Evolutionary conservation across 2,888 invertebrate species (phyloP).

Genomic region (Acronicta psi): DNA sequence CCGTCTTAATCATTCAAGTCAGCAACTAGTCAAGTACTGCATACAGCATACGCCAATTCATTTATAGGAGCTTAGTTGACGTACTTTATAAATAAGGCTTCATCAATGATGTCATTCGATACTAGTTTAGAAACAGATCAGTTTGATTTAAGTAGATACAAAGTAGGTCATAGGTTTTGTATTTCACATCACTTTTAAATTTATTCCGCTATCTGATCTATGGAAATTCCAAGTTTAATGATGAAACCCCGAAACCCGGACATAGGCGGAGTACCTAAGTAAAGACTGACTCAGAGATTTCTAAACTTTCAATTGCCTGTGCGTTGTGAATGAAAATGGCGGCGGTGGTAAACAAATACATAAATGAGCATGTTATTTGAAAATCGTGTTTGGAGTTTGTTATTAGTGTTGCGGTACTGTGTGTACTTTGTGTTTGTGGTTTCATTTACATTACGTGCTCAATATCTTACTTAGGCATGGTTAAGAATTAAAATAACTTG

Average conservation of each 20-base stretch:
- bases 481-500: conserved; percentile 11
- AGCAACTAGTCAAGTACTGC: conserved; percentile 19
- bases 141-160: conserved; percentile 37
- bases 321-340: conserved; percentile 53
- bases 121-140: conserved; percentile 50
- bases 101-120: conserved; percentile 54
- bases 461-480: conserved; percentile 35
- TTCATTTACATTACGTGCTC: conserved; percentile 33
- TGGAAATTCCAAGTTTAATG: conserved; percentile 23
- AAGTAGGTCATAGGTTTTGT: conserved; percentile 41
- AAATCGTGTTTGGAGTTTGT: conserved; percentile 62
- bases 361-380: conserved; percentile 63
- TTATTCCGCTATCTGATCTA: conserved; percentile 14
- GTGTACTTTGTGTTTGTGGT: conserved; percentile 41
- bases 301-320: conserved; percentile 53
- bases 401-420: conserved; percentile 49
- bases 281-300: conserved; percentile 49
- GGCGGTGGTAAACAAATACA: conserved; percentile 49
- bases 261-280: conserved; percentile 24
- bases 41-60: conserved; percentile 11
- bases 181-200: conserved; percentile 17
- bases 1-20: conserved; percentile 12
- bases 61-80: conserved; percentile 34
- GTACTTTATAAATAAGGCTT: conserved; percentile 52
- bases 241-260: conserved; percentile 44